phyloP scores from a whole-genome alignment of 2,888 invertebrate species.

The Anagyrus pseudococci region DNA sequence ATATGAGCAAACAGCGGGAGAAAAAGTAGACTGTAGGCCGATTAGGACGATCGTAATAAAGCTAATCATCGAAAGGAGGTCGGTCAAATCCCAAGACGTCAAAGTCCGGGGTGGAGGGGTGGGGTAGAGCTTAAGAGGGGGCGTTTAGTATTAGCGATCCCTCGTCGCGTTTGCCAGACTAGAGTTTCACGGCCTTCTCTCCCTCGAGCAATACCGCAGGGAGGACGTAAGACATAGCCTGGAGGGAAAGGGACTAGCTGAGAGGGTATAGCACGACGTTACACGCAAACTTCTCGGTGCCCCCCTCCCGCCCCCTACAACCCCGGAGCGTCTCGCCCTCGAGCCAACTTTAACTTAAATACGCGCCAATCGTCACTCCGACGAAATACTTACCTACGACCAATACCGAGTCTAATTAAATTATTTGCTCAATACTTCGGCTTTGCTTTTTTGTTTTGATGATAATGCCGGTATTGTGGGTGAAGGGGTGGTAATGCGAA shows the following conservation, averaged over 20 bases:
- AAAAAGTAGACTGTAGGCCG: not conserved
- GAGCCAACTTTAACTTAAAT: constrained; percentile 23
- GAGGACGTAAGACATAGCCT: constrained; percentile 17
- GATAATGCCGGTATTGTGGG: too few relatives aligned
- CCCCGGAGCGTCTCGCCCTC: constrained; percentile 12
- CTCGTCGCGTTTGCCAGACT: constrained; percentile 18
- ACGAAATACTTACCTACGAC: constrained; percentile 1
- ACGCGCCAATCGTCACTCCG: constrained; percentile 16
- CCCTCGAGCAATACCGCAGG: constrained; percentile 22
- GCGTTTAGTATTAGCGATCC: constrained; percentile 27
- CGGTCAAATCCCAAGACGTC: constrained; percentile 13
- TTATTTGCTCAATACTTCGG: constrained; percentile 28
- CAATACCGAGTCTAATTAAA: constrained; percentile 19
- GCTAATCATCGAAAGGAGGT: constrained; percentile 17
- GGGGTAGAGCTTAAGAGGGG: constrained; percentile 16
- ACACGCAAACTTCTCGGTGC: constrained; percentile 25
- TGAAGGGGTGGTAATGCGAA: too few relatives aligned
- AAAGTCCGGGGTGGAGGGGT: not conserved
- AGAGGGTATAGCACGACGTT: not conserved
- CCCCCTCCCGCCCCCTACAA: too few relatives aligned
- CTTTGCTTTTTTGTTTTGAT: too few relatives aligned
- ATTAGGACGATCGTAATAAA: constrained; percentile 16
- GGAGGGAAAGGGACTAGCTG: constrained; percentile 6
- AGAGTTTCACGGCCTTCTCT: constrained; percentile 2
- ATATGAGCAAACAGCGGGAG: too few relatives aligned